Base-by-base conservation (phyloP, 2,888 invertebrate species). In the Magallana nippona region DNA sequence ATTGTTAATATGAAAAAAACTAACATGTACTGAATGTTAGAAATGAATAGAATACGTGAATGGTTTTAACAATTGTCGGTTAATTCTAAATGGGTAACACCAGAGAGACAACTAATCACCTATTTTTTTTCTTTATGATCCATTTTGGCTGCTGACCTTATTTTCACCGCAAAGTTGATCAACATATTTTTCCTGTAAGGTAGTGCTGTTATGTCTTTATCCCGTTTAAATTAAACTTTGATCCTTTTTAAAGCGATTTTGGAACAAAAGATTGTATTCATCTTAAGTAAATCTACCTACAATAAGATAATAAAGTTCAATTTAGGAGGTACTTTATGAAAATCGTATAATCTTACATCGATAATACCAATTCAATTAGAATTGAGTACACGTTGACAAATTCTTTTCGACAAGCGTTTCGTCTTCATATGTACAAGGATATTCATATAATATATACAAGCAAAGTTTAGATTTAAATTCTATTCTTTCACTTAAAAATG, bases 181-280 rank as follows among this genome's bases (percentile, higher is more conserved):
- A 44, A 44, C 44, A 44, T 44, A 15, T 22, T 22, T 32, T 32
- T 71, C 13, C 11, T 27, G 71, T 71, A 13, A 13, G 11, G 10
- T 32, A 22, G 71, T 71, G 32, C 15, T 32, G 71, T 3, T 44
- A 44, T 71, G 71, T 71, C 71, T 71, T 62, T 32, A 71, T 71
- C 71, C 71, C 22, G 71, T 71, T 71, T 71, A 71, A 71, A 71
- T 71, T 19, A 71, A 71, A 71, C 71, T 71, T 71, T 71, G 71
- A 71, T 71, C 71, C 71, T 13, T 27, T 71, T 32, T 71, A 32
- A 71, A 71, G 71, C 71, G 71, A 71, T 71, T 71, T 27, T 27
- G 13, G 22, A 71, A 71, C 71, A 71, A 71, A 27, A 71, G 27
- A 22, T 32, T 71, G 71, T 27, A 27, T 71, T 71, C 22, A 27